phyloP scores from a whole-genome alignment of 92 coral and sea anemone species.

The Epizoanthus stellaris region DNA sequence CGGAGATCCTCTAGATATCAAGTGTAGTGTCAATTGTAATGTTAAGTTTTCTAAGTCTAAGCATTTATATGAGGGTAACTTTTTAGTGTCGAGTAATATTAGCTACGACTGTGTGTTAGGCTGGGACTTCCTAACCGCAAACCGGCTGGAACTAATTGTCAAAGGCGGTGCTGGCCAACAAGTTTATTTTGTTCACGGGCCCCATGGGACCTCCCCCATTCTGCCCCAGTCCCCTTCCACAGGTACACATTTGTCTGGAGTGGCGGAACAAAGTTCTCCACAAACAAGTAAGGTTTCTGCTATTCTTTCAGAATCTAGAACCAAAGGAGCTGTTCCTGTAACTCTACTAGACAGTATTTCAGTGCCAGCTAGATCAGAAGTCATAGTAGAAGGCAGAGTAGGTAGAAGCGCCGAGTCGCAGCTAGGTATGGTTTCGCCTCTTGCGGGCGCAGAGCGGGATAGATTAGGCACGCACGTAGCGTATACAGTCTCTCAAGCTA shows the following conservation, averaged over 20 bases:
- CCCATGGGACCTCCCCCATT: slow-evolving; percentile 25
- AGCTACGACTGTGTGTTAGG: slow-evolving; percentile 40
- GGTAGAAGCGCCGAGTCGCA: neutral
- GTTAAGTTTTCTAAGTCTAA: slow-evolving; percentile 9
- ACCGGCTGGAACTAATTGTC: slow-evolving; percentile 18
- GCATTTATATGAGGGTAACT: neutral
- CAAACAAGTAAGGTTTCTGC: slow-evolving; percentile 11
- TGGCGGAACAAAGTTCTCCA: neutral
- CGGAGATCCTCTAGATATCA: slow-evolving; percentile 26
- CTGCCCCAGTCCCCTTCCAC: slow-evolving; percentile 8
- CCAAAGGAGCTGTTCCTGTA: neutral
- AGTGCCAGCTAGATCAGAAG: slow-evolving; percentile 36
- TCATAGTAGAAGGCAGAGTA: slow-evolving; percentile 1
- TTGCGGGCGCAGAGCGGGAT: no score
- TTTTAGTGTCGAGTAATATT: slow-evolving; percentile 37
- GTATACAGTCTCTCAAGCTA: slow-evolving; percentile 11
- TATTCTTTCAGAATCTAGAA: slow-evolving; percentile 3
- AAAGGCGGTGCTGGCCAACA: slow-evolving; percentile 4
- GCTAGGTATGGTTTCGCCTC: neutral
- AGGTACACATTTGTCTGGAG: slow-evolving; percentile 23
- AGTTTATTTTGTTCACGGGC: slow-evolving; percentile 21
- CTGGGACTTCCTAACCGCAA: slow-evolving; percentile 13
- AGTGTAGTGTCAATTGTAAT: slow-evolving; percentile 17
- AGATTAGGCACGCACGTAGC: slow-evolving; percentile 5
- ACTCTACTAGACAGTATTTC: slow-evolving; percentile 2